Base-by-base conservation (phyloP, 2,888 invertebrate genomes). In the Polydrusus cervinus region DNA sequence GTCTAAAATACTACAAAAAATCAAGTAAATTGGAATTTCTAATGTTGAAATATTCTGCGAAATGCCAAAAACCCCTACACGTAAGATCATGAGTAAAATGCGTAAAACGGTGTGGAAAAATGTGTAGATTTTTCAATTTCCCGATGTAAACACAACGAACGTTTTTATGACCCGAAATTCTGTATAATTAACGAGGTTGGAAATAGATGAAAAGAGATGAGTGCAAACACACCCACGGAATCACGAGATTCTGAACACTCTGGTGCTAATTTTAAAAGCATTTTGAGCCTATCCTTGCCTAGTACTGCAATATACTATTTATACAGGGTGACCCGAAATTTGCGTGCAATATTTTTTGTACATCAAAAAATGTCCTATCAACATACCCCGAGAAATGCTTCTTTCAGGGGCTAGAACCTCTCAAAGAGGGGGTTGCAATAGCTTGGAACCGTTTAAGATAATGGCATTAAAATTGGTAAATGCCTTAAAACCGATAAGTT, bases 211-310 rank as follows among this genome's bases (percentile, higher is more conserved):
- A 30, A 64, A 66, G 73, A 67, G 73, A 67, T 53, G 75, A 60
- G 75, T 53, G 75, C 75, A 75, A 75, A 75, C 75, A 75, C 75
- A 47, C 75, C 75, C 65, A 75, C 75, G 66, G 16, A 60, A 71
- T 75, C 75, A 71, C 66, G 71, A 60, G 75, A 57, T 47, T 57
- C 11, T 61, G 60, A 72, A 57, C 53, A 34, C 60, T 13, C 60
- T 13, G 14, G 18, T 34, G 13, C 70, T 71, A 71, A 20, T 71
- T 62, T 62, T 49, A 64, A 53, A 61, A 30, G 66, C 53, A 66
- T 66, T 66, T 66, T 66, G 20, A 53, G 6, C 14, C 66, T 66
- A 40, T 66, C 66, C n/a, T 66, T 40, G 18, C 38, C 49, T 11
- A 34, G 14, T 34, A 16, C 8, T 25, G 25, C 5, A 5, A 25